Evolutionary conservation across 92 coral and sea anemone species (phyloP).

Genomic region (Palythoa heliodiscus): DNA sequence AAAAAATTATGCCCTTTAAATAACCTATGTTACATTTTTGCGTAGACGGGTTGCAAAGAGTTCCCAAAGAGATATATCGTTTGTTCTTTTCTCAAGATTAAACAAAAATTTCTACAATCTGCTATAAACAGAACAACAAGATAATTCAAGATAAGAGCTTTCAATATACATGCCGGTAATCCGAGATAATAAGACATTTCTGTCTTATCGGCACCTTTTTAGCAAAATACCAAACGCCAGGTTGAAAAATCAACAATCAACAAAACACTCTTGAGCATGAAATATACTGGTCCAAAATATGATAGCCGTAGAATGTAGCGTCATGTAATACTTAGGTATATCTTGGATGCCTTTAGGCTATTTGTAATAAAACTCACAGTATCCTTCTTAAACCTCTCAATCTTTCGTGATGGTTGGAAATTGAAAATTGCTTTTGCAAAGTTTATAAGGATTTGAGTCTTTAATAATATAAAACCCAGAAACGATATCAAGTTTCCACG

Average conservation of each 20-base stretch:
- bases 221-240: conserved; percentile 42
- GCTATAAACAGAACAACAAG: conserved; percentile 41
- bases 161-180: conserved; percentile 9
- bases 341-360: conserved; percentile 6
- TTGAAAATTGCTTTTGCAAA: conserved; percentile 13
- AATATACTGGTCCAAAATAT: neutral
- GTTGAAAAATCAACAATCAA: conserved; percentile 10
- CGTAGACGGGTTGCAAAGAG: neutral
- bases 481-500: conserved; percentile 23
- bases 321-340: neutral
- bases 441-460: conserved; percentile 11
- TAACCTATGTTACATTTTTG: neutral
- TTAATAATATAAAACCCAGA: neutral
- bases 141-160: conserved; percentile 35
- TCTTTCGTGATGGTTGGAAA: conserved; percentile 31
- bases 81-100: conserved; percentile 28
- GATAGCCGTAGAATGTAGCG: neutral
- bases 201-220: conserved; percentile 51
- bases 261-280: neutral
- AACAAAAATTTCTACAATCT: conserved; percentile 43
- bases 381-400: conserved; percentile 16
- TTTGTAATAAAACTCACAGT: neutral
- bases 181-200: conserved; percentile 33
- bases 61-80: neutral
- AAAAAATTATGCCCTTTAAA: neutral